Evolutionary conservation across 2,888 invertebrate genomes (phyloP), one percentile per base, ranked within the genome.

Genomic region (Digitonthophagus gazella): DNA sequence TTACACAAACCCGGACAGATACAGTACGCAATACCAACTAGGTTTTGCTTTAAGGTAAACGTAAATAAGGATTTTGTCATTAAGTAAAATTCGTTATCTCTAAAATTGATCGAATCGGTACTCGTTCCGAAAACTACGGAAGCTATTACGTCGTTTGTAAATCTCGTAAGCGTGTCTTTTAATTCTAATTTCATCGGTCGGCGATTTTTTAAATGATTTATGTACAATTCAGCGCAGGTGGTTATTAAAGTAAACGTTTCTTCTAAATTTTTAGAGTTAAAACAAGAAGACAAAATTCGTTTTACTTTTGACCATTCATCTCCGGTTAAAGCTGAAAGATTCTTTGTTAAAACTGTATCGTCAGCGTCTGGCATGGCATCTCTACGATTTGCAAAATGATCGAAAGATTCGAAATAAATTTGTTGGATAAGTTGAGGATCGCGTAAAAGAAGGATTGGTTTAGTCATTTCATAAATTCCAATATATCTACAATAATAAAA

Each of bases 131-230:
- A 74, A 1, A 71, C 74, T 11, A 72, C 64, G 0, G 74, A 70
- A 3, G 75, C 75, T n/a, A 75, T 74, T 6, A 74, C 72, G 55
- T 75, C 75, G 67, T 72, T 73, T 1, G 73, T 68, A 22, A 58
- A 73, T 58, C 71, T 65, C 4, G 72, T 69, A 22, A 58, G 72
- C 3, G 71, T 6, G 63, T 74, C 73, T 56, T 72, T 72, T 18
- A 71, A 44, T 44, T 44, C 28, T 11, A 44, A 44, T 44, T 44
- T 44, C 28, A 44, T 44, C 28, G 28, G 28, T 44, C 28, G 6
- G 11, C 28, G 28, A 8, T 44, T 44, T 11, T 44, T 44, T 44
- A 44, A 44, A 44, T 44, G 28, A 44, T 44, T 11, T 11, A 44
- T 11, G 28, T 44, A 44, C 6, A 44, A 11, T 44, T 44, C 28